Evolutionary conservation across 2,888 invertebrate genomes (phyloP), one percentile per base, ranked within the genome.

Genomic region (Pterobdella sp.): DNA sequence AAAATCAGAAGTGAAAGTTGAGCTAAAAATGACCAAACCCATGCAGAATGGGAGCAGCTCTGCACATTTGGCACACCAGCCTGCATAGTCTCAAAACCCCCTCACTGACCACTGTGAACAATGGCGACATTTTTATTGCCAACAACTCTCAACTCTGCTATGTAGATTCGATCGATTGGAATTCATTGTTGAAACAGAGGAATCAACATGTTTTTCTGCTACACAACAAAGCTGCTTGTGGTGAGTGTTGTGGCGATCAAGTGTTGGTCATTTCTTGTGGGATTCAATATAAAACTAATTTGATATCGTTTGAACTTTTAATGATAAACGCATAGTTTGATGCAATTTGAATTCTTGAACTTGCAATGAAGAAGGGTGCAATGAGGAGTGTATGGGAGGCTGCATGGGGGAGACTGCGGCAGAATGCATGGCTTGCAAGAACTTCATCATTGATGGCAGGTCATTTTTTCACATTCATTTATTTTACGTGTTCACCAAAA

Each of bases 331-430:
- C 26, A 10, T n/a, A 14, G 10, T 67, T 34, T n/a, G 7, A 36
- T 14, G 7, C n/a, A n/a, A 26, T 63, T 63, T 63, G 10, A 52
- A 7, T 36, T 65, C 29, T 72, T 22, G 86, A 91, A 90, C 87
- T 79, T 86, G 86, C 80, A 88, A 88, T 76, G 89, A 89, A 72
- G 85, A 90, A 80, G 88, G 91, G 34, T 97, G 96, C 83, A 90
- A 94, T 82, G 86, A 88, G 32, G 90, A 95, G 84, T 97, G 96
- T 82, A 91, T 91, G 0, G 91, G 92, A 78, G 96, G 97, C 26
- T 97, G 97, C 84, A 97, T 97, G 97, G 95, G 95, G 2, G 88
- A 90, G 0, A 93, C 92, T 22, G 87, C 91, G 0, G 89, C 90
- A 77, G 91, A 93, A 81, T 97, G 97, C 84, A 87, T 96, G 29